phyloP scores from a whole-genome alignment of 1,140 invertebrate genomes.

The Lepidurus packardi region DNA sequence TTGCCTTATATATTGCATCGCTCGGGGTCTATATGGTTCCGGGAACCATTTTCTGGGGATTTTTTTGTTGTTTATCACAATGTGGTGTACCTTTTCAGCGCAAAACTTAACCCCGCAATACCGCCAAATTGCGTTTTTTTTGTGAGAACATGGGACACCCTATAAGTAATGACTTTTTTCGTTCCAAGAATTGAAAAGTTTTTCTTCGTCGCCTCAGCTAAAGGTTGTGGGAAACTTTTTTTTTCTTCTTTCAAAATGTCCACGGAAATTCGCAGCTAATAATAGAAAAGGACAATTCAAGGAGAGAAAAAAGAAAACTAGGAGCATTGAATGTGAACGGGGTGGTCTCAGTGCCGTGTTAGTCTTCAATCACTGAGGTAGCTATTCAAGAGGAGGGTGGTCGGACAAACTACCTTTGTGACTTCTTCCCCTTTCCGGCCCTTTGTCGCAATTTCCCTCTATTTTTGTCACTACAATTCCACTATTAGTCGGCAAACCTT shows the following conservation, averaged over 20 bases:
- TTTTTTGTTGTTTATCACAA: too few relatives aligned
- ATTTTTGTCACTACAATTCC: neutral
- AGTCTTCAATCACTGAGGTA: constrained; percentile 10
- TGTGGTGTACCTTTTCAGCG: too few relatives aligned
- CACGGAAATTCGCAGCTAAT: neutral
- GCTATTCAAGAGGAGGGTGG: neutral
- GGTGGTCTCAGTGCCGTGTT: neutral
- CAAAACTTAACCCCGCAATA: too few relatives aligned
- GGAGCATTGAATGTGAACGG: constrained; percentile 8
- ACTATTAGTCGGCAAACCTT: constrained; percentile 15
- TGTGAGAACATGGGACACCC: too few relatives aligned
- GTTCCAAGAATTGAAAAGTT: too few relatives aligned
- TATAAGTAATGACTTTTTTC: too few relatives aligned
- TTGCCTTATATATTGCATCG: neutral
- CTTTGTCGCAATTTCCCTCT: constrained; percentile 4
- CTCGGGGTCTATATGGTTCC: too few relatives aligned
- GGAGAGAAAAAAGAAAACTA: neutral
- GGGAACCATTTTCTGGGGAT: too few relatives aligned
- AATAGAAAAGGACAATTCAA: neutral
- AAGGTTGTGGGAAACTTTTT: neutral
- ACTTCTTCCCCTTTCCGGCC: neutral
- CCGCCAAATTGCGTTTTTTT: too few relatives aligned
- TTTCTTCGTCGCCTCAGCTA: neutral
- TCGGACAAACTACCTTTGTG: neutral
- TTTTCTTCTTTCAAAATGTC: neutral